These are phyloP conservation scores for Triops cancriformis DNA, from an alignment of 1,140 invertebrate species.

Conservation along the genomic window DNA sequence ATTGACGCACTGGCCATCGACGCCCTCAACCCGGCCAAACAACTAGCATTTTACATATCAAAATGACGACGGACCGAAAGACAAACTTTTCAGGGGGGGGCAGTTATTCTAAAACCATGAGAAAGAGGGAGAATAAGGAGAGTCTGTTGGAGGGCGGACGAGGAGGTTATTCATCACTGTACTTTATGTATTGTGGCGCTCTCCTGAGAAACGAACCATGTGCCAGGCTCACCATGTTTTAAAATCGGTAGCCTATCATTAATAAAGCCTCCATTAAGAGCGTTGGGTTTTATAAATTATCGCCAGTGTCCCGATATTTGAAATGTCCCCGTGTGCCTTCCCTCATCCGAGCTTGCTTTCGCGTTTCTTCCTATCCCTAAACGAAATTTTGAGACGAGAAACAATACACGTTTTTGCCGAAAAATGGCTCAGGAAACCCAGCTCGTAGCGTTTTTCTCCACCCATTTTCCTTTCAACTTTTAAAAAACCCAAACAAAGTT, in stretches of 20 bases:
- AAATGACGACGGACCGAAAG: background rate
- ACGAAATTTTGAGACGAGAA: background rate
- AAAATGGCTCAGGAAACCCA: background rate
- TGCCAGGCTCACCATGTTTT: background rate
- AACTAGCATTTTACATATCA: background rate
- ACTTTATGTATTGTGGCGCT: background rate
- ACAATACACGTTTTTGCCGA: background rate
- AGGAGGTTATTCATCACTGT: constrained; percentile 5
- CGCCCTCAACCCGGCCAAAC: background rate
- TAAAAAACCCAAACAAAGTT: too few species aligned
- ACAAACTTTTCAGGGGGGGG: background rate
- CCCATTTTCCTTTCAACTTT: too few species aligned
- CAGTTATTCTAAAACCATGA: background rate
- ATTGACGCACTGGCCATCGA: background rate
- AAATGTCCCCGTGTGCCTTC: background rate
- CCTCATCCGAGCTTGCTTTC: background rate
- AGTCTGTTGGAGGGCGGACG: background rate
- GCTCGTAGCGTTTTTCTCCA: too few species aligned
- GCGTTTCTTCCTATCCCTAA: background rate
- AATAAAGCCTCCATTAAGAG: constrained; percentile 7
- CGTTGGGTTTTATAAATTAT: constrained; percentile 11
- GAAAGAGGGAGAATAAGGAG: background rate
- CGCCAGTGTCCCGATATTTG: background rate
- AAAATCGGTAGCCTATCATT: constrained; percentile 6
- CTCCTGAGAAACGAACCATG: constrained; percentile 4